These are phyloP conservation scores for Elmis aenea DNA, from an alignment of 2,888 invertebrate species.

Conservation along the genomic window DNA sequence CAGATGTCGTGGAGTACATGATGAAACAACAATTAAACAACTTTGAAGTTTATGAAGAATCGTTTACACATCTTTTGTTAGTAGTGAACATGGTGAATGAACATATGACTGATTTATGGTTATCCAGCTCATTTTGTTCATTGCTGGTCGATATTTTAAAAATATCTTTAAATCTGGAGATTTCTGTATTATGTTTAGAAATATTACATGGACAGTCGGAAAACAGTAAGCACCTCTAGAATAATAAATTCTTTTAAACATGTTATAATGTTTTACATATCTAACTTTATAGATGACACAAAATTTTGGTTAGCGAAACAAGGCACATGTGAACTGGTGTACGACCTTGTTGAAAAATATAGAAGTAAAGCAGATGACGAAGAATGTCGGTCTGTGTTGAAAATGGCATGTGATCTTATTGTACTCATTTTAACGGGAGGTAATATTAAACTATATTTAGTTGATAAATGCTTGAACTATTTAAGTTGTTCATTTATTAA, in stretches of 20 bases:
- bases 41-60: constrained; percentile 54
- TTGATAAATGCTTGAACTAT: too few relatives aligned
- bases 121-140: constrained; percentile 36
- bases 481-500: neutral
- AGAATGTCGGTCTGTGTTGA: constrained; percentile 65
- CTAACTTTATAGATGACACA: constrained; percentile 60
- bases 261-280: constrained; percentile 2
- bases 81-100: constrained; percentile 60
- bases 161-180: constrained; percentile 63
- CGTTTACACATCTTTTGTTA: constrained; percentile 52
- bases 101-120: constrained; percentile 52
- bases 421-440: constrained; percentile 82
- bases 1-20: constrained; percentile 52
- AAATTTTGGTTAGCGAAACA: constrained; percentile 71
- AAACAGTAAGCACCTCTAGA: constrained; percentile 52
- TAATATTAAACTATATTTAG: too few relatives aligned
- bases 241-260: neutral
- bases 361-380: constrained; percentile 58
- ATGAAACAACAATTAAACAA: constrained; percentile 49
- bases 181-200: constrained; percentile 72
- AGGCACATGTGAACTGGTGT: constrained; percentile 71
- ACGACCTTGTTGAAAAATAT: constrained; percentile 67
- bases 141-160: constrained; percentile 58
- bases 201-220: constrained; percentile 72
- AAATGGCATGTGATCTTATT: constrained; percentile 80